These are phyloP conservation scores for Parnassius apollo DNA, from an alignment of 2,888 invertebrate genomes.

Conservation along the genomic window DNA sequence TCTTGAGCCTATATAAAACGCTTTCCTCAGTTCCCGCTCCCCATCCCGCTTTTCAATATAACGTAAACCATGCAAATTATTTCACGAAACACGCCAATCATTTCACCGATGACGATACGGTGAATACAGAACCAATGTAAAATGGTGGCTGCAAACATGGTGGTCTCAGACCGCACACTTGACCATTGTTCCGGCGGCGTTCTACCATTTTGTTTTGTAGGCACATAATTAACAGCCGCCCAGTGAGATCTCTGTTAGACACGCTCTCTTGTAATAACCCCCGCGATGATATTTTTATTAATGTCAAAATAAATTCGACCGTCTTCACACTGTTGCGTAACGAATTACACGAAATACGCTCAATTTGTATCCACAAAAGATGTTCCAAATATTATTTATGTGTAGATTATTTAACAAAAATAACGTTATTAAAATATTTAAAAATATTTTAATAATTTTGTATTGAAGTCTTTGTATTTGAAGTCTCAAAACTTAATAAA, in stretches of 20 bases:
- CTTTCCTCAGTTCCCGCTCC: no score
- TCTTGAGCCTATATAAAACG: no score
- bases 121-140: conserved; percentile 45
- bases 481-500: no score
- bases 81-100: conserved; percentile 21
- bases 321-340: conserved; percentile 55
- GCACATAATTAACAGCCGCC: conserved; percentile 78
- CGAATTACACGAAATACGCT: conserved; percentile 24
- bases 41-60: no score
- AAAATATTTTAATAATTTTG: no score
- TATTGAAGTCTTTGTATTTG: no score
- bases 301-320: conserved; percentile 75
- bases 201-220: conserved; percentile 73
- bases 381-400: not conserved
- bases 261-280: conserved; percentile 78
- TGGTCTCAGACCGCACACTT: conserved; percentile 72
- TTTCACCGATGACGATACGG: conserved; percentile 36
- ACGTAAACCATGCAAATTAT: conserved; percentile 8
- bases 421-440: no score
- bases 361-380: not conserved
- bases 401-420: no score
- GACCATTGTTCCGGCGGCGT: conserved; percentile 66
- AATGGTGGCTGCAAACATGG: conserved; percentile 45
- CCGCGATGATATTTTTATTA: conserved; percentile 80
- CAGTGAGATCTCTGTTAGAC: conserved; percentile 77